Base-by-base conservation (phyloP, 2,888 invertebrate genomes). In the Psylliodes chrysocephalus region DNA sequence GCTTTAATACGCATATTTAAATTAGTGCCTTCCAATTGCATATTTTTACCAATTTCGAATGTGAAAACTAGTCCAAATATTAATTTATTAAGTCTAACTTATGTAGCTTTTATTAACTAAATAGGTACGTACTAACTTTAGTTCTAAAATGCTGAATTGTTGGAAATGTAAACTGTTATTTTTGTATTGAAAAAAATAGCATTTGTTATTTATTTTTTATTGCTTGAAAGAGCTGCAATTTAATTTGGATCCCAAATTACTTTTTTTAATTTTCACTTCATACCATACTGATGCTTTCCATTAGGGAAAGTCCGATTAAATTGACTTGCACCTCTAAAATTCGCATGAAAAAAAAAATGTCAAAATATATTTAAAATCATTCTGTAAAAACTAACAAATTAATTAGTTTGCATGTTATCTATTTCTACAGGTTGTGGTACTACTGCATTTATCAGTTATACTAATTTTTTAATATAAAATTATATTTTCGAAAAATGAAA, bases 361-460 rank as follows among this genome's bases (percentile, higher is more conserved):
- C 12, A 25, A 2, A 40, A 12, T 53, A 40, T 33, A n/a, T 33
- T 10, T n/a, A 35, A 35, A 12, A 14, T 12, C 35, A 35, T 12
- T 35, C 35, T 35, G 12, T 35, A 35, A 35, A 35, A n/a, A 33
- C n/a, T 35, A 35, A 35, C 14, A 1, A 3, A 35, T 22, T 22
- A 14, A 25, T 25, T 44, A 12, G 12, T 47, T 38, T 61, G 42
- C 47, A 54, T 55, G 49, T 49, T 49, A 8, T 38, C 53, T 54
- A 44, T 61, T 42, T 61, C 46, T 61, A 28, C 54, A 61, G 63
- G 63, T 63, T 63, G 52, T 63, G 63, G 63, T 46, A 56, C 44
- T 51, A 57, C 35, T 52, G 54, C 53, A 57, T 53, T 53, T 4
- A 22, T 52, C 57, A 42, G 22, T 56, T 38, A 19, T 63, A 57